Base-by-base conservation (phyloP, 53 echinoderm and acorn worm genomes). In the Actinopyga echinites region DNA sequence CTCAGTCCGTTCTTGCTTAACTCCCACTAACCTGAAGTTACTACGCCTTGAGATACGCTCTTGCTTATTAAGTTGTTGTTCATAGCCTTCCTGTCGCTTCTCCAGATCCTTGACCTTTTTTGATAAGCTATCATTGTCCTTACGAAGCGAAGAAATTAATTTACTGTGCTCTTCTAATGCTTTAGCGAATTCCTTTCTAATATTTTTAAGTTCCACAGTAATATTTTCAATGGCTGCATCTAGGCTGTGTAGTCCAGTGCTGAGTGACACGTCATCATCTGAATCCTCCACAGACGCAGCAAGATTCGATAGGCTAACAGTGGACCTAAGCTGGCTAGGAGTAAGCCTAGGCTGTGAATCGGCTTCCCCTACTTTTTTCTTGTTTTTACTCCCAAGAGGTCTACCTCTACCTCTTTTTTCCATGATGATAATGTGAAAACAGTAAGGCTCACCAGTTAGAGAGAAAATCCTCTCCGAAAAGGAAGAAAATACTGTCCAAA, bases 131-230 rank as follows among this genome's bases (percentile, higher is more conserved):
- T 66, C 67, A 6, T 65, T 65, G 7, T 65, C 33, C 35, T 66
- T 66, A 8, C 67, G 32, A 5, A 66, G 37, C 20, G 67, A 66
- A 31, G 67, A 66, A 35, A 66, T 66, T 11, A 66, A 12, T 19
- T 66, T 66, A 28, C 32, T 66, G 6, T 31, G 67, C 19, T 66
- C 67, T 4, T 32, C 67, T 21, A 66, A 31, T 21, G 67, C 66
- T 31, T 65, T 30, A 15, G 66, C 66, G 31, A 65, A 65, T 65
- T 65, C 9, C 30, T 65, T 34, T 65, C 32, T 65, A 32, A 65
- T 65, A 6, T 65, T 65, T 2, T 15, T 28, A 6, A 65, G 32
- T 65, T 34, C 66, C 31, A 1, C 6, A 10, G 29, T 65, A 5
- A 65, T 65, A 21, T 65, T 65, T 31, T 65, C 32, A 30, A 65